Evolutionary conservation across 1,140 invertebrate species (phyloP), one percentile per base, ranked within the genome.

Genomic region (Saccostrea cuccullata): DNA sequence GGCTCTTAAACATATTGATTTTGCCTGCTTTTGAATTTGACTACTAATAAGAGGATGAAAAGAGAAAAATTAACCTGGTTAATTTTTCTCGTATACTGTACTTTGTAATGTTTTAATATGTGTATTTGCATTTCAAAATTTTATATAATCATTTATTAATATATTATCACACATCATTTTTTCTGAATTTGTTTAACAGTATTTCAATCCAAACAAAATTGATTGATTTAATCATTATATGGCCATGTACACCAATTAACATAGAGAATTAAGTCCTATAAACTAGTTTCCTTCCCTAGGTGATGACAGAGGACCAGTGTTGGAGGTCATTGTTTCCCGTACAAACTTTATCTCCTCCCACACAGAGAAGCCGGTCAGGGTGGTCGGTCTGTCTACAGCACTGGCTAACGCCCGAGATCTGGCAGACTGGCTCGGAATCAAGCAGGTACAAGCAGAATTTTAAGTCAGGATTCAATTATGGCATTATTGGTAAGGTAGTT

Each of bases 391-490:
- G 9, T 99, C 99, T 0, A 99, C 99, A 0, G 99, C 99, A 0
- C 95, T 99, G 67, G 99, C 99, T 1, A 99, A 99, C 96, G 99
- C 99, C 15, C 96, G 97, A 86, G 99, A 99, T 95, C 95, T 99
- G 30, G 99, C 98, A 26, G 97, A 99, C 95, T 99, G 99, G 99
- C 96, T 99, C 26, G 97, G 97, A 20, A 99, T 99, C 82, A 94
- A 93, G 88, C 96, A 97, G 94, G 96, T 96, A 36, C 30, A 36
- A 36, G 2, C 30, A 36, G 30, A 36, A 36, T 36, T 36, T 36
- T 36, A 36, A 36, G 30, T 36, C 30, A 2, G 30, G 0, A 36
- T 36, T 36, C 30, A 36, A 36, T 36, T 36, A n/a, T 36, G 30
- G 0, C 30, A 36, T 36, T 36, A 36, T 36, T 36, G 2, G 30